A percentile compares a stretch with the other conserved stretches of the same genome.
Evolutionary conservation across 1,140 invertebrate species (phyloP).

Genomic region (Drosophila persimilis): DNA sequence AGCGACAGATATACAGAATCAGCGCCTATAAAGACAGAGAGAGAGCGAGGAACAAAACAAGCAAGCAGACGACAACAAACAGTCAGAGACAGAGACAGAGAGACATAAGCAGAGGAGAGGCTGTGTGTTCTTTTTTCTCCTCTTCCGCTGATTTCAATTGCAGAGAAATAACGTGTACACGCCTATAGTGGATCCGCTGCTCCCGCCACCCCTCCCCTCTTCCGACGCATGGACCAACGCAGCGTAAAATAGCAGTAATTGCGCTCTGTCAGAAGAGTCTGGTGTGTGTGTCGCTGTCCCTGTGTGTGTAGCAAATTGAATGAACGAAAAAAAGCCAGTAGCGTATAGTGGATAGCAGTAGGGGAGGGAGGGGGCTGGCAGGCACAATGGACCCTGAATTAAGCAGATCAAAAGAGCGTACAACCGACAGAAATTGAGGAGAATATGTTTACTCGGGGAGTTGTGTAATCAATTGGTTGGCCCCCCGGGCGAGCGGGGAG

Average conservation of each 20-base stretch:
- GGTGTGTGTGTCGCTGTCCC: background rate
- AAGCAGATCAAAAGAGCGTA: slow-evolving; percentile 56
- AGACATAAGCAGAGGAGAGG: slow-evolving; percentile 25
- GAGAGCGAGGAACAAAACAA: slow-evolving; percentile 58
- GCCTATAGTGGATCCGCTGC: background rate
- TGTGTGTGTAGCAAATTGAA: slow-evolving; percentile 72
- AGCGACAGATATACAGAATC: slow-evolving; percentile 29
- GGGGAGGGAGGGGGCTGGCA: slow-evolving; percentile 14
- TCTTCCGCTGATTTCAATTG: slow-evolving; percentile 67
- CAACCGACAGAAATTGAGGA: slow-evolving; percentile 14
- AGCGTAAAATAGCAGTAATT: slow-evolving; percentile 74
- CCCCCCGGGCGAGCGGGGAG: no score
- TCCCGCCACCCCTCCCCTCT: background rate
- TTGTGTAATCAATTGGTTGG: slow-evolving; percentile 57
- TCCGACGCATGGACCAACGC: slow-evolving; percentile 18
- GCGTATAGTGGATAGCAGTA: slow-evolving; percentile 13
- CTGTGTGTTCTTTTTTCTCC: slow-evolving; percentile 34
- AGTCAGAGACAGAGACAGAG: slow-evolving; percentile 24
- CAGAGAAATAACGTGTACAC: slow-evolving; percentile 62
- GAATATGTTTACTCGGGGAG: slow-evolving; percentile 33
- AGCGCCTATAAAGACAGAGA: slow-evolving; percentile 50
- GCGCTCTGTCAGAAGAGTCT: slow-evolving; percentile 45
- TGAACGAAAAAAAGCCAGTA: slow-evolving; percentile 74
- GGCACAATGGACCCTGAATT: slow-evolving; percentile 47
- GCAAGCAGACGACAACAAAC: slow-evolving; percentile 64